These are phyloP conservation scores for Felis chaus DNA, from an alignment of 2,113 vertebrate species.

Conservation along the genomic window DNA sequence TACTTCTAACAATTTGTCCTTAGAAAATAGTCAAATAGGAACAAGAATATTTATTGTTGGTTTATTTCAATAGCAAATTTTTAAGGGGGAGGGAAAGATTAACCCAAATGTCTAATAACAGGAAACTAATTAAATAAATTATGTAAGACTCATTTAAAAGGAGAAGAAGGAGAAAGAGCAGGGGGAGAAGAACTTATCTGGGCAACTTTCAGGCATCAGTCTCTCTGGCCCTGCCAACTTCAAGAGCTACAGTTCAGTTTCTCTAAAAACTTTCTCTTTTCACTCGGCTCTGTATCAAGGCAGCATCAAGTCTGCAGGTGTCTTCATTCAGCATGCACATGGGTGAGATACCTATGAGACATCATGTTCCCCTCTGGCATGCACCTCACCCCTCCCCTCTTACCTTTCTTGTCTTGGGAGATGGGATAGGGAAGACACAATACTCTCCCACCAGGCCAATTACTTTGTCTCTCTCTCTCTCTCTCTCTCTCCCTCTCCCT, in stretches of 20 bases:
- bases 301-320: neutral
- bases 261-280: neutral
- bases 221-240: neutral
- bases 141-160: neutral
- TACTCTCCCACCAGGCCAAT: neutral
- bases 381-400: neutral
- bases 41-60: neutral
- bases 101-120: neutral
- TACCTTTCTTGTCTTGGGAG: neutral
- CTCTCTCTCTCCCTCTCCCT: no score
- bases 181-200: neutral
- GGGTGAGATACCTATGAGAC: no score
- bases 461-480: neutral
- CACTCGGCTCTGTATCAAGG: neutral
- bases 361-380: neutral
- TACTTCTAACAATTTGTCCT: neutral
- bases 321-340: neutral
- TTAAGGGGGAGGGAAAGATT: neutral
- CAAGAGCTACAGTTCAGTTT: neutral
- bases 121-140: neutral
- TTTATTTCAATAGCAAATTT: neutral
- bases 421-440: neutral
- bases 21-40: neutral
- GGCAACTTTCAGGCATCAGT: neutral
- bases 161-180: neutral